These are phyloP conservation scores for Callipepla californica DNA, from an alignment of 2,113 vertebrate species.

Conservation along the genomic window DNA sequence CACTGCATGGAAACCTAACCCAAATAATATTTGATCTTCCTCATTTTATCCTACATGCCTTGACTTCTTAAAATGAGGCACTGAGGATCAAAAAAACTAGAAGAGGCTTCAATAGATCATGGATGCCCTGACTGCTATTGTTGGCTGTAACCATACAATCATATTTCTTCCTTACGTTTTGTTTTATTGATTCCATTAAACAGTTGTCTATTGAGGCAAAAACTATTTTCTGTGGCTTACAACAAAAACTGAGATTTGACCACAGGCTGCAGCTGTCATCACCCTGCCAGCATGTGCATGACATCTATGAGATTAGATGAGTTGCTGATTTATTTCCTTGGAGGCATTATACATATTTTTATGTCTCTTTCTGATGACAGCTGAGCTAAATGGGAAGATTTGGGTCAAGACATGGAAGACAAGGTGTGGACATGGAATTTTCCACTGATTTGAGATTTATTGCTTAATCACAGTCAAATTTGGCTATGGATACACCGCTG, in stretches of 20 bases:
- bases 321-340: neutral
- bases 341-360: neutral
- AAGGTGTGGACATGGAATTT: neutral
- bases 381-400: neutral
- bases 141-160: fast-evolving
- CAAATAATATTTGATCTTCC: neutral
- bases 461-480: neutral
- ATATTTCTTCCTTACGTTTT: neutral
- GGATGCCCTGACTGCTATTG: neutral
- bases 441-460: neutral
- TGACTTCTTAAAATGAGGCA: neutral
- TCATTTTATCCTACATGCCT: neutral
- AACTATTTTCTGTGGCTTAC: neutral
- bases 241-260: neutral
- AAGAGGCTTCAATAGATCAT: neutral
- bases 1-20: neutral
- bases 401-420: neutral
- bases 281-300: fast-evolving
- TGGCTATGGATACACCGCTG: neutral
- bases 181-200: neutral
- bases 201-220: neutral
- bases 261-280: neutral
- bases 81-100: neutral
- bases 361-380: neutral
- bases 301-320: neutral